Base-by-base conservation (phyloP, 2,797 vertebrate genomes). In the Choloepus didactylus region DNA sequence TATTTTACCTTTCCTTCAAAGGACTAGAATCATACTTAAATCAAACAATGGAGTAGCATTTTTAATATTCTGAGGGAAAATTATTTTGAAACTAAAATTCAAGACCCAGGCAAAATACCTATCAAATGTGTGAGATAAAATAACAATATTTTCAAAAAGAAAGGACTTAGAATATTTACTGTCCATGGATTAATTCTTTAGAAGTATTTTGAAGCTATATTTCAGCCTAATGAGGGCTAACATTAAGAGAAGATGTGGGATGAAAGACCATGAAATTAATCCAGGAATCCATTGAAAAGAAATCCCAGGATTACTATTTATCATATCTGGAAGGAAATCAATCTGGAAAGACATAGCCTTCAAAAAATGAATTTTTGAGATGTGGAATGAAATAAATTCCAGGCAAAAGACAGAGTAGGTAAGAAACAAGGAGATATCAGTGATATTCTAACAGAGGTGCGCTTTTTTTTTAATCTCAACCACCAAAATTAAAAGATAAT, bases 301-400 rank as follows among this genome's bases (percentile, higher is more conserved):
- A 96, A 83, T 76, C 16, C 18, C 29, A 0, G 69, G 87, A 67
- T 90, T 56, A 85, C 29, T 86, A 70, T 31, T 72, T 87, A 96
- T 69, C 44, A 94, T 31, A 95, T 89, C 38, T 92, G 76, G 77
- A 79, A 86, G 77, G 44, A 95, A 95, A 66, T 88, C 46, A 59
- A 31, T 87, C 84, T 69, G 19, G 94, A 56, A 76, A 94, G 92
- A n/a, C 18, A 75, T 3, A 86, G 72, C 7, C 29, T 91, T 67
- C 79, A 62, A 84, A 93, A 93, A 44, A 27, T 64, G 7, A 62
- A 54, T 19, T 31, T 77, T 87, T 19, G 72, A 91, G 85, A 62
- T 81, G 35, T 54, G 91, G 21, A 84, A 75, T 75, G 59, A 29
- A 19, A 12, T 95, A 4, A 56, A 90, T 77, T 56, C 73, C 41